Percentiles rank a stretch among this genome's conserved stretches.
These are phyloP conservation scores for Myopa testacea DNA, from an alignment of 2,888 invertebrate genomes.

Conservation along the genomic window DNA sequence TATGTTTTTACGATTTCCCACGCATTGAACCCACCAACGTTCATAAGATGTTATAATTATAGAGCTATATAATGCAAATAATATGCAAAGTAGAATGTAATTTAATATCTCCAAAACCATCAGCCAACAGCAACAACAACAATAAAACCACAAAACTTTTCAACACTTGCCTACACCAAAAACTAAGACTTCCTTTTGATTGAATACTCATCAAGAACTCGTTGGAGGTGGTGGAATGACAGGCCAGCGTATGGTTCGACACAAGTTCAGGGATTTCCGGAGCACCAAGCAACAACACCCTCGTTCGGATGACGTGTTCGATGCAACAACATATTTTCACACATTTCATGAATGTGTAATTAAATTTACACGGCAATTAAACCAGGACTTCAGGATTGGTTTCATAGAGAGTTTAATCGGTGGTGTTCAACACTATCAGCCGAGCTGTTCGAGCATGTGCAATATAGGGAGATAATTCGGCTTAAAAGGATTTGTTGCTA, in stretches of 20 bases:
- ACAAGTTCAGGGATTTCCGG: constrained; percentile 45
- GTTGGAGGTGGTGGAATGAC: constrained; percentile 1
- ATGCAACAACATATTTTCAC: constrained; percentile 37
- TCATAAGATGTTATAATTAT: no score
- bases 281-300: constrained; percentile 37
- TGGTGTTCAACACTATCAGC: background rate
- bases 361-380: constrained; percentile 69
- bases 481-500: constrained; percentile 25
- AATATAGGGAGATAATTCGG: constrained; percentile 34
- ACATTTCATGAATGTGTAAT: constrained; percentile 56
- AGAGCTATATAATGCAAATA: background rate
- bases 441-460: constrained; percentile 27
- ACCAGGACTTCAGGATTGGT: constrained; percentile 46
- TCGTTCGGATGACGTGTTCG: constrained; percentile 2
- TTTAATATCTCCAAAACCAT: constrained; percentile 51
- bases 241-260: constrained; percentile 48
- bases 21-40: no score
- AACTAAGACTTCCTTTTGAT: constrained; percentile 23
- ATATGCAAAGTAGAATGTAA: constrained; percentile 27
- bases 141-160: constrained; percentile 30
- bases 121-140: constrained; percentile 1
- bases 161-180: constrained; percentile 54
- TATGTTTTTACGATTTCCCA: no score
- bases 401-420: constrained; percentile 31
- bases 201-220: background rate